A percentile compares a stretch with the other conserved stretches of the same genome.
Conservation (phyloP, 1,140 invertebrate genomes). For the Zaprionus ornatus region DNA sequence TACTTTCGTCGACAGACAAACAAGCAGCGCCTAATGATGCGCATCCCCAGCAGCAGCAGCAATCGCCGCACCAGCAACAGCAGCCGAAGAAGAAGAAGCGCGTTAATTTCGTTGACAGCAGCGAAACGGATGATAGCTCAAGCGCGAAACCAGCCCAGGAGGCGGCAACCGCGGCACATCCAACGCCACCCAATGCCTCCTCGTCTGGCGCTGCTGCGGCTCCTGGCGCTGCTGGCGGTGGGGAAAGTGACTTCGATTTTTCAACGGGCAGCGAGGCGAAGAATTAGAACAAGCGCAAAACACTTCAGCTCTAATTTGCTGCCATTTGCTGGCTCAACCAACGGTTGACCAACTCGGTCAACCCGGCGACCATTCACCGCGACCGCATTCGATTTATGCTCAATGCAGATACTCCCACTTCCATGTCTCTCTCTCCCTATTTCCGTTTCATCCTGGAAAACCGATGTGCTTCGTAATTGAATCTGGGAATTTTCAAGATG, state of each 20-base stretch:
- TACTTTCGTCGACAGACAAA: constrained; percentile 77
- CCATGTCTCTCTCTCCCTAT: background rate
- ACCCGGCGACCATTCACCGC: constrained; percentile 46
- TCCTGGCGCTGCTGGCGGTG: constrained; percentile 36
- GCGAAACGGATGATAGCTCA: constrained; percentile 83
- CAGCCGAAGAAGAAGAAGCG: constrained; percentile 82
- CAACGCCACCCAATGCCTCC: background rate
- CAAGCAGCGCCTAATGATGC: constrained; percentile 73
- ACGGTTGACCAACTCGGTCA: constrained; percentile 41
- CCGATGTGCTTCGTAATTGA: background rate
- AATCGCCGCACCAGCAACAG: constrained; percentile 71
- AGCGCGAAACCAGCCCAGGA: constrained; percentile 68
- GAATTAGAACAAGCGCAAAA: constrained; percentile 76
- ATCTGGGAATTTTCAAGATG: constrained; percentile 5
- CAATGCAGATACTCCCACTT: constrained; percentile 42
- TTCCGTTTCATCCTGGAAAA: background rate
- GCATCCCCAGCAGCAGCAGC: constrained; percentile 60
- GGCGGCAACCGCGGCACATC: constrained; percentile 13
- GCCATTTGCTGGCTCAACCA: constrained; percentile 74
- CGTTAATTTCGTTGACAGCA: constrained; percentile 84
- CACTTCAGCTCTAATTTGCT: constrained; percentile 72
- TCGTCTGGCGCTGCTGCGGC: background rate
- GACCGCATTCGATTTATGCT: constrained; percentile 67
- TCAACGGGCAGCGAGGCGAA: constrained; percentile 79
- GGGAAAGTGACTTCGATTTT: constrained; percentile 83